Base-by-base conservation (phyloP, 2,113 vertebrate genomes). In the Mormyrus iriodes region DNA sequence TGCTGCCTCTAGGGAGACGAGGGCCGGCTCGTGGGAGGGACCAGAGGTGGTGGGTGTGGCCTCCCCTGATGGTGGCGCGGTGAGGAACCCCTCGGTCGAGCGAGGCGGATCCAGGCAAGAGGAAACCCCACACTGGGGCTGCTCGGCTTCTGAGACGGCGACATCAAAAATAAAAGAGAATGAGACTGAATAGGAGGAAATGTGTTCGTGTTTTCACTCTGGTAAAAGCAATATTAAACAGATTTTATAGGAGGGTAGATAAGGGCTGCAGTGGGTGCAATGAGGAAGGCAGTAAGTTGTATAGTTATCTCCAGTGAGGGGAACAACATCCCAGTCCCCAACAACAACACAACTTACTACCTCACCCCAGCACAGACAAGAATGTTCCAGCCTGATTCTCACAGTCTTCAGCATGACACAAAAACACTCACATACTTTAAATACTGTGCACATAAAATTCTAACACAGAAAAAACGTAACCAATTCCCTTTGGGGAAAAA, bases 261-360 rank as follows among this genome's bases (percentile, higher is more conserved):
- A 79, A 79, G 19, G 15, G 73, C 35, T 42, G 79, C 83, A 76
- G 51, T 35, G 79, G 92, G 92, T 91, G 91, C 88, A 90, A 90
- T 93, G 93, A 93, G 97, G 96, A 98, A 98, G 97, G 97, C 96
- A 98, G 97, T 97, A 97, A 97, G 96, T 97, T 97, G 97, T 96
- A 98, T 97, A 97, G 97, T 98, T 98, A 98, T 97, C 97, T 97
- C 97, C 96, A 94, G 91, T 94, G 92, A 94, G 95, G 96, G 96
- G 95, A 94, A 93, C 91, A 92, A 94, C 96, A 97, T 97, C 94
- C 94, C 95, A 94, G 96, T 95, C 97, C 97, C 97, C 96, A 95
- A 96, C 96, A 97, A 98, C 96, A 97, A 98, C 97, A 98, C 97
- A 98, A 98, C 97, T 97, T 97, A 97, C 97, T 98, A 97, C 97